Evolutionary conservation across 2,113 vertebrate genomes (phyloP).

Genomic region (Pachyramphus minor): DNA sequence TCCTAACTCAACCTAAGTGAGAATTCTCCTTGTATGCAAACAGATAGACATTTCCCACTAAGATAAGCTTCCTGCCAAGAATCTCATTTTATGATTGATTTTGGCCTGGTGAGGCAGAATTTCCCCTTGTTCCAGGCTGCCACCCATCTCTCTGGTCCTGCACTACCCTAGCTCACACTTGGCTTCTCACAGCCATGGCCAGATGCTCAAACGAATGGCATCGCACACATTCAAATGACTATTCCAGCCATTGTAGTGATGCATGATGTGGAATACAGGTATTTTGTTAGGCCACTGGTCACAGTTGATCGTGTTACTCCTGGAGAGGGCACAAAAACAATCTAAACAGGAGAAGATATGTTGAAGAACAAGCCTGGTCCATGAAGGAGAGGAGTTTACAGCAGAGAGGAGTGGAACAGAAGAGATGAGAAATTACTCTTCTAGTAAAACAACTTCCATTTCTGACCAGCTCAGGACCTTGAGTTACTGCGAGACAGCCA

Average conservation of each 20-base stretch:
- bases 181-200: neutral
- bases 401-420: neutral
- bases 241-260: rapidly evolving
- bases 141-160: neutral
- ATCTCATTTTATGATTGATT: neutral
- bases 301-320: neutral
- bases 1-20: neutral
- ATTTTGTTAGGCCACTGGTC: neutral
- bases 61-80: neutral
- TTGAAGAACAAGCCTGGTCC: neutral
- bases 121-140: neutral
- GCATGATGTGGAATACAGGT: neutral
- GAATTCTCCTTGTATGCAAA: neutral
- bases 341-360: neutral
- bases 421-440: neutral
- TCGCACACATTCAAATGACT: rapidly evolving
- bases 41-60: neutral
- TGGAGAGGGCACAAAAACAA: neutral
- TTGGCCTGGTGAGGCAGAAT: neutral
- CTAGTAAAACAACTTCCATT: neutral
- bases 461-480: neutral
- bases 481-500: neutral
- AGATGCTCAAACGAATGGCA: neutral
- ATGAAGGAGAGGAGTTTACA: neutral
- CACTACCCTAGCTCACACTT: rapidly evolving